Percentiles rank a stretch among this genome's conserved stretches.
Evolutionary conservation across 2,113 vertebrate genomes (phyloP).

Genomic region (Pedionomus torquatus): DNA sequence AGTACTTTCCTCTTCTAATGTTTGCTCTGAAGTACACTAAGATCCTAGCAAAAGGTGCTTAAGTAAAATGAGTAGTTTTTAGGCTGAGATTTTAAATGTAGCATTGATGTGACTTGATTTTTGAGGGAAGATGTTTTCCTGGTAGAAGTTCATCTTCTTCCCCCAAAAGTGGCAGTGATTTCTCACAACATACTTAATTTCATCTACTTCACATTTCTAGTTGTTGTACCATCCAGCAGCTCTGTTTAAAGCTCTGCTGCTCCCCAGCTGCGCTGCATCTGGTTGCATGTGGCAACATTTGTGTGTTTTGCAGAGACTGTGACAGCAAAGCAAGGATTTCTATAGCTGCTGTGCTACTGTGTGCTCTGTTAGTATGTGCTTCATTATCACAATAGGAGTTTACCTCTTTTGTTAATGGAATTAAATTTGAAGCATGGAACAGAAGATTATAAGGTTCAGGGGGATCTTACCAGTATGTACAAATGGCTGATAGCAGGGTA

Average conservation of each 20-base stretch:
- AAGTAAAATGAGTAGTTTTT: not conserved
- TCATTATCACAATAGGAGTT: not conserved
- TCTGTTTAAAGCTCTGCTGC: not conserved
- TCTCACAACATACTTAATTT: not conserved
- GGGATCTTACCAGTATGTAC: not conserved
- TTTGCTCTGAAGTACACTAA: not conserved
- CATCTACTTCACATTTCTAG: not conserved
- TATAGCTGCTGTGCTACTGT: not conserved
- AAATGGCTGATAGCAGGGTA: not conserved
- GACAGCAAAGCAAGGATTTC: not conserved
- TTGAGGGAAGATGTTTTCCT: not conserved
- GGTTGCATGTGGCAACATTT: not conserved
- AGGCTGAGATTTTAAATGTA: not conserved
- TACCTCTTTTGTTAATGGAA: not conserved
- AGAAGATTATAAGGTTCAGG: not conserved
- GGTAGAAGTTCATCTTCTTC: not conserved
- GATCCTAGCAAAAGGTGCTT: not conserved
- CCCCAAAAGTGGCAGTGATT: not conserved
- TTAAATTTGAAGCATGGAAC: not conserved
- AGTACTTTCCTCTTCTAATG: not conserved
- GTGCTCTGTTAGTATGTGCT: accelerated
- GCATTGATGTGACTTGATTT: not conserved
- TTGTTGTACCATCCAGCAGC: not conserved
- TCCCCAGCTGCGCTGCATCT: not conserved
- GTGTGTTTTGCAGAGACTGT: not conserved